Evolutionary conservation across 2,797 vertebrate species (phyloP), one percentile per base, ranked within the genome.

Genomic region (Xerus rutilus): DNA sequence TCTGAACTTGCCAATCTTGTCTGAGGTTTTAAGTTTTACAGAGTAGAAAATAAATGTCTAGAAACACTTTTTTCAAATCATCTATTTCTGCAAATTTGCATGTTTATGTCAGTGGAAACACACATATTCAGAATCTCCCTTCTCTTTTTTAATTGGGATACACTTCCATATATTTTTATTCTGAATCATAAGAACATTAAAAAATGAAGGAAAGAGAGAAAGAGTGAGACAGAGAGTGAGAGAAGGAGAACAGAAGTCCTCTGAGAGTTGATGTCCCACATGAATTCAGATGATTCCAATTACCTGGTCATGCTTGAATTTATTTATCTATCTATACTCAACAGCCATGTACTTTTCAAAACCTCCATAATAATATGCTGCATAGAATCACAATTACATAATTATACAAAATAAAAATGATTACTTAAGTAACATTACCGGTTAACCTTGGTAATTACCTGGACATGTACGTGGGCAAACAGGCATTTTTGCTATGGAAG

Each of bases 371-470:
- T 93, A 87, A 97, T 77, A 85, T 20, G 64, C 67, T 81, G 67
- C 72, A 72, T 67, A 47, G 30, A 96, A 93, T 95, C 89, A 95
- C 84, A 97, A 94, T 92, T 98, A 92, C 32, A 89, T 96, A 96
- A 96, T 96, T 96, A 93, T 62, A 77, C 76, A 94, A 96, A 95
- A 84, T 86, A 96, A 95, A 96, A 96, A 94, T 43, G 3, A 97
- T 95, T 95, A 89, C 93, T 97, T 97, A 94, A 89, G 77, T 95
- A 96, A 96, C 73, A 92, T 93, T 97, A 89, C 91, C 11, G 7
- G 89, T 95, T 95, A 96, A 97, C 52, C 70, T 87, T 92, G 69
- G 74, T 88, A 96, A 96, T 97, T 97, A 97, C 94, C 95, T 97
- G 54, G 93, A 89, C 65, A 69, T 77, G 59, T 76, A 93, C 89